Conservation (phyloP, 1,140 invertebrate genomes). For the Lordiphosa stackelbergi region DNA sequence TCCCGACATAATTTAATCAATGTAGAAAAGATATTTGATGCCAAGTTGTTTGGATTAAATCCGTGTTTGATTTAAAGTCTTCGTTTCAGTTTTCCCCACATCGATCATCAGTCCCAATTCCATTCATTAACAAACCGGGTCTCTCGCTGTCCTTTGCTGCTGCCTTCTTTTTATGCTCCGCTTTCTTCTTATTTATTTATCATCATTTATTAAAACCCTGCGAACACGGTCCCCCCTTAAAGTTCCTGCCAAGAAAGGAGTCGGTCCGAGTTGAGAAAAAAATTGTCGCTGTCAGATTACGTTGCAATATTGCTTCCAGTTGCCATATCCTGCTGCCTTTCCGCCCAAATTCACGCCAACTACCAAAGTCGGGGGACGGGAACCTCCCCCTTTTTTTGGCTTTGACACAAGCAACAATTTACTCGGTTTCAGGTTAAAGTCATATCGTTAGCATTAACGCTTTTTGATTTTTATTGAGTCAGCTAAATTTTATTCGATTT, state of each 20-base stretch:
- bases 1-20: slow-evolving; percentile 56
- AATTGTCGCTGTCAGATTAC: slow-evolving; percentile 73
- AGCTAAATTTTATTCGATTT: slow-evolving; percentile 77
- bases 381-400: slow-evolving; percentile 41
- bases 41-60: too few species aligned
- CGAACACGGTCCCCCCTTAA: slow-evolving; percentile 12
- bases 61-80: background rate
- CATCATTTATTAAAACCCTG: slow-evolving; percentile 64
- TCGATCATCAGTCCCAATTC: slow-evolving; percentile 7
- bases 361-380: slow-evolving; percentile 8
- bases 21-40: slow-evolving; percentile 1
- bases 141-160: slow-evolving; percentile 19
- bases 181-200: slow-evolving; percentile 59
- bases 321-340: slow-evolving; percentile 67
- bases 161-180: slow-evolving; percentile 46
- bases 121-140: slow-evolving; percentile 39
- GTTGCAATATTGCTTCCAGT: slow-evolving; percentile 73
- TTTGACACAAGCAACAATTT: slow-evolving; percentile 74
- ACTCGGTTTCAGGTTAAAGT: slow-evolving; percentile 76
- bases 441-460: slow-evolving; percentile 77
- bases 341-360: slow-evolving; percentile 45
- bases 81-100: background rate
- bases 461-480: slow-evolving; percentile 77
- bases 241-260: slow-evolving; percentile 51
- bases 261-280: slow-evolving; percentile 41